Conservation (phyloP, 2,888 invertebrate genomes). For the Epicampocera succincta region DNA sequence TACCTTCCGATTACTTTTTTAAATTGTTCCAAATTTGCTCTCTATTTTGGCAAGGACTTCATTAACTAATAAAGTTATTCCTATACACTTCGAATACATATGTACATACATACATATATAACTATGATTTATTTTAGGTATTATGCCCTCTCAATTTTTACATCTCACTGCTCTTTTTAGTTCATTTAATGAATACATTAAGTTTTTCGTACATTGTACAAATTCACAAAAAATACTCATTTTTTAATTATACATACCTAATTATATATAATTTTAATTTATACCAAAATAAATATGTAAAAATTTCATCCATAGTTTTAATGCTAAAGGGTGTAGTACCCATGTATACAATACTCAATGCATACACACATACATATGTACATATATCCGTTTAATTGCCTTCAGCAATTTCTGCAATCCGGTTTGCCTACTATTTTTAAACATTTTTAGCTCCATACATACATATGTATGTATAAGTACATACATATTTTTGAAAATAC, state of each 20-base stretch:
- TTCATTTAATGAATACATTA: conserved; percentile 25
- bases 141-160: background rate
- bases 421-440: background rate
- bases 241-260: conserved; percentile 48
- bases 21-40: conserved; percentile 1
- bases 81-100: no score
- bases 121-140: no score
- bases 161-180: background rate
- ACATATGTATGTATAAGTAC: no score
- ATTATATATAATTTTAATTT: conserved; percentile 55
- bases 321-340: conserved; percentile 2
- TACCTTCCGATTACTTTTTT: background rate
- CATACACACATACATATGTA: background rate
- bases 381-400: background rate
- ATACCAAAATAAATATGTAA: conserved; percentile 49
- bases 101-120: no score
- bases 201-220: conserved; percentile 46
- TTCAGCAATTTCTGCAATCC: conserved; percentile 3
- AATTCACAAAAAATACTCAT: conserved; percentile 63
- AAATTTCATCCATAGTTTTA: conserved; percentile 36
- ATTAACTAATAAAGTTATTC: no score
- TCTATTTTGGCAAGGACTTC: no score
- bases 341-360: conserved; percentile 22
- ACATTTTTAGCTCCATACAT: background rate
- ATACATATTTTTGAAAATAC: background rate